Base-by-base conservation (phyloP, 2,113 vertebrate genomes). In the Syngnathus typhle region DNA sequence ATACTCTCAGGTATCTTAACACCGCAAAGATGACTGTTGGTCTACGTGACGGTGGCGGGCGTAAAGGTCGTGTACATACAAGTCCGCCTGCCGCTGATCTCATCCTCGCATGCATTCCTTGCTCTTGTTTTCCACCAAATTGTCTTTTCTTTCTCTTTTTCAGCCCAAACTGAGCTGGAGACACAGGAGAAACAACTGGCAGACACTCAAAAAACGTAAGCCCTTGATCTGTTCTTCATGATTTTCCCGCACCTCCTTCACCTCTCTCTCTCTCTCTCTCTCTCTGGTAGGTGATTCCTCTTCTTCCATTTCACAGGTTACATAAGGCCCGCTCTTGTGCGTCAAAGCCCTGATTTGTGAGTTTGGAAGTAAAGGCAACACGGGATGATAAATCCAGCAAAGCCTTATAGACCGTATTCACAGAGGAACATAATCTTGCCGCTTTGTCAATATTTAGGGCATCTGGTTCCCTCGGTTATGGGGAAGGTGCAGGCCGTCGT, bases 81-180 rank as follows among this genome's bases (percentile, higher is more conserved):
- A 32, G n/a, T 77, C 56, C 3, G 62, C 62, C 60, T 56, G 54
- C 23, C 64, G 56, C 60, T 70, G 60, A 79, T 64, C 21, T 60
- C 71, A 70, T 79, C 36, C 54, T 41, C 61, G 6, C 64, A 56
- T 70, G 36, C 59, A 41, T 67, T 74, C 64, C 58, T 19, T 41
- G 52, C 54, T 56, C 23, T 56, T 27, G 5, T 16, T 32, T 56
- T 56, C 27, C 60, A 11, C 12, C 21, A 63, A 23, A 39, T 62
- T 60, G 19, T 23, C 7, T 51, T n/a, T 7, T 9, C 69, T 16
- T 81, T 15, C 78, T 81, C 44, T 80, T 82, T 86, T 86, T 52
- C 88, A 98, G 96, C 95, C 66, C 96, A 95, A 91, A 88, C 90
- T 60, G 93, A 97, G 61, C 92, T 96, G 85, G 94, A 96, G 70